Conservation (phyloP, 2,888 invertebrate species). For the Choreutis nemorana region DNA sequence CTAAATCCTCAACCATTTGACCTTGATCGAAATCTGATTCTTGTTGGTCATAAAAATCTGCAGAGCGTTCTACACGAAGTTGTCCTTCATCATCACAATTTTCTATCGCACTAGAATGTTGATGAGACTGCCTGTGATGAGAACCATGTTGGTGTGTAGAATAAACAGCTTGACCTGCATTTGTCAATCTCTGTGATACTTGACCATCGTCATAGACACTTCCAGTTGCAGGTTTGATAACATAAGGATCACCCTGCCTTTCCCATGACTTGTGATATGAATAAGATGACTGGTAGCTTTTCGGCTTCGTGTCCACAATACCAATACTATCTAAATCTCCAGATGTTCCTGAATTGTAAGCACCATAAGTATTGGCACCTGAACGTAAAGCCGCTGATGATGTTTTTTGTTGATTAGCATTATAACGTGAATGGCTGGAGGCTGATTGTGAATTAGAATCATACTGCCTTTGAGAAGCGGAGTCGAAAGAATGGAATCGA, state of each 20-base stretch:
- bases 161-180: constrained; percentile 20
- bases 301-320: constrained; percentile 30
- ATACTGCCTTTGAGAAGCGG: constrained; percentile 20
- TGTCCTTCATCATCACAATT: constrained; percentile 37
- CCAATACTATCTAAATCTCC: constrained; percentile 17
- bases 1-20: constrained; percentile 13
- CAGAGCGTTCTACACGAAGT: constrained; percentile 35
- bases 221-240: constrained; percentile 38
- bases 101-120: constrained; percentile 17
- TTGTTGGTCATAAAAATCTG: constrained; percentile 16
- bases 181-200: constrained; percentile 29
- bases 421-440: constrained; percentile 24
- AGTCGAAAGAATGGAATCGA: constrained; percentile 18
- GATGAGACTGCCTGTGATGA: constrained; percentile 25
- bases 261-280: constrained; percentile 63
- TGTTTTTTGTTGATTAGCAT: constrained; percentile 19
- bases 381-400: constrained; percentile 11
- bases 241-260: constrained; percentile 55
- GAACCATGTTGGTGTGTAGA: constrained; percentile 28
- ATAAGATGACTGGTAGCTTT: constrained; percentile 56
- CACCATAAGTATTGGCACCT: constrained; percentile 16
- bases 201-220: constrained; percentile 21
- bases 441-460: constrained; percentile 19
- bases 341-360: constrained; percentile 14
- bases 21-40: constrained; percentile 15